Evolutionary conservation across 2,113 vertebrate genomes (phyloP).

Genomic region (Mesitornis unicolor): DNA sequence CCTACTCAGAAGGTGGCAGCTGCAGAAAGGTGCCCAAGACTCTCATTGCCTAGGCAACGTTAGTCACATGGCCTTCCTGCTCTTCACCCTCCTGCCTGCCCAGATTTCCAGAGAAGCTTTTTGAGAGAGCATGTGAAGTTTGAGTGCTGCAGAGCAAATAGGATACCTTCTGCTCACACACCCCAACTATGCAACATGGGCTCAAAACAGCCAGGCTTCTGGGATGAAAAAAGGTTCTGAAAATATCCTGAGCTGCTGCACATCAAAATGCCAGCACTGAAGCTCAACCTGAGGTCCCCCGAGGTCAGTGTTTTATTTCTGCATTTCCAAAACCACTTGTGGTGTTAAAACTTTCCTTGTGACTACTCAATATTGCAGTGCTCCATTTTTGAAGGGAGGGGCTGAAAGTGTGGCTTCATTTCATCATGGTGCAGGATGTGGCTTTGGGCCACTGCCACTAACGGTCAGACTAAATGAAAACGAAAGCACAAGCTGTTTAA

Average conservation of each 20-base stretch:
- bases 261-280: neutral
- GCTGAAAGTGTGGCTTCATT: neutral
- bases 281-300: neutral
- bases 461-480: neutral
- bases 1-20: neutral
- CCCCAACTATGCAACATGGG: rapidly evolving
- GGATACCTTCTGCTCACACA: neutral
- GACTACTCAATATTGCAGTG: neutral
- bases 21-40: neutral
- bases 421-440: slow-evolving; percentile 18
- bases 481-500: neutral
- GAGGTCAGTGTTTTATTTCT: neutral
- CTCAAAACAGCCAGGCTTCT: neutral
- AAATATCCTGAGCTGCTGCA: neutral
- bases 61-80: neutral
- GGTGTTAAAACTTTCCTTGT: neutral
- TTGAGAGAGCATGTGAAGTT: neutral
- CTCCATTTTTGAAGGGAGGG: neutral
- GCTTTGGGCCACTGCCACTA: neutral
- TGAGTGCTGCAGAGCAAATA: neutral
- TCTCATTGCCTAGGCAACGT: rapidly evolving
- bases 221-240: neutral
- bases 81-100: neutral
- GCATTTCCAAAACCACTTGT: neutral
- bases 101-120: neutral